Percentiles rank a stretch among this genome's conserved stretches.
Evolutionary conservation across 2,797 vertebrate genomes (phyloP).

Genomic region (Sebastes dallii): DNA sequence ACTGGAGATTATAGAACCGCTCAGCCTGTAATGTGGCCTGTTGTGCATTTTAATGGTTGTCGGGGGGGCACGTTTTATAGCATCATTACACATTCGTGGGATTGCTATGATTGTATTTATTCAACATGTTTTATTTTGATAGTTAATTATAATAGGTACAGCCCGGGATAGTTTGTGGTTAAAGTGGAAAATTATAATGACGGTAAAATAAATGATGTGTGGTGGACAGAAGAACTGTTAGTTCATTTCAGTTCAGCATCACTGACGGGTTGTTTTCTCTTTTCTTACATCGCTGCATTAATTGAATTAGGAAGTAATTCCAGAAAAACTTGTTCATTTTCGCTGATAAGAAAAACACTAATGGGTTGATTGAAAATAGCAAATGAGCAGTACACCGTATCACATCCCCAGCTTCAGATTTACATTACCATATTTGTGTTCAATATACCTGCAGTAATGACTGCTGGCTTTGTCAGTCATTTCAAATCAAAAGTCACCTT

Average conservation of each 20-base stretch:
- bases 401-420: constrained; percentile 15
- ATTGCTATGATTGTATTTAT: constrained; percentile 43
- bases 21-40: constrained; percentile 61
- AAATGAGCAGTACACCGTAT: constrained; percentile 20
- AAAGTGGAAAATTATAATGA: constrained; percentile 19
- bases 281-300: constrained; percentile 26
- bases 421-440: constrained; percentile 5
- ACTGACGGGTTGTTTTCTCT: not conserved
- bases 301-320: constrained; percentile 42
- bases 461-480: constrained; percentile 15
- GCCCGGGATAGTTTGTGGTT: constrained; percentile 44
- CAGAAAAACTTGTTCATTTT: constrained; percentile 18
- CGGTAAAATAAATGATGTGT: constrained; percentile 36
- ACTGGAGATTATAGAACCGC: constrained; percentile 58
- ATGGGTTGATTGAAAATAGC: constrained; percentile 9
- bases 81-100: constrained; percentile 49
- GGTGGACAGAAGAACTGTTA: constrained; percentile 16
- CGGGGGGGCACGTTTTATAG: constrained; percentile 55
- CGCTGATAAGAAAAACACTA: constrained; percentile 33
- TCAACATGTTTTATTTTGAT: constrained; percentile 37
- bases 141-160: constrained; percentile 40
- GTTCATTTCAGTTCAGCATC: constrained; percentile 39
- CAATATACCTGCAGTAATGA: constrained; percentile 17
- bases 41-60: constrained; percentile 49
- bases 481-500: not conserved